Conservation (phyloP, 2,797 vertebrate species). For the Amblyraja radiata region DNA sequence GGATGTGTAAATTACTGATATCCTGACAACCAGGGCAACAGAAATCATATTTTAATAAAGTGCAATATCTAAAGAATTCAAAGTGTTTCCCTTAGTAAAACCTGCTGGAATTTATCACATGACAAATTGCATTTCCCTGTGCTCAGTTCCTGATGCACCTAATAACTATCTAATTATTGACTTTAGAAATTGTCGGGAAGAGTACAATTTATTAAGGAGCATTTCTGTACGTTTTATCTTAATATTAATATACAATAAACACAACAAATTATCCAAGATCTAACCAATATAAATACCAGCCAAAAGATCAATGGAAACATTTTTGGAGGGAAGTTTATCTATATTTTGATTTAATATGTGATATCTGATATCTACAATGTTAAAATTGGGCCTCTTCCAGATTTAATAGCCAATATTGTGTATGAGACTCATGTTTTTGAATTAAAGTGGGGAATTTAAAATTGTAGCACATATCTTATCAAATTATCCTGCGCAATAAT, state of each 20-base stretch:
- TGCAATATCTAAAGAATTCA: neutral
- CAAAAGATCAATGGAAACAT: neutral
- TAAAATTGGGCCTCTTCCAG: neutral
- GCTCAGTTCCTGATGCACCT: neutral
- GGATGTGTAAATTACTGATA: conserved; percentile 24
- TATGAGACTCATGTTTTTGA: neutral
- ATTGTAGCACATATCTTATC: neutral
- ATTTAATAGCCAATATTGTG: neutral
- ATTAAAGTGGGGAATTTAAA: conserved; percentile 5
- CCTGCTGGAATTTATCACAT: neutral
- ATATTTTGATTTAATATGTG: neutral
- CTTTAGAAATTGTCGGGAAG: neutral
- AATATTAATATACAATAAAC: neutral
- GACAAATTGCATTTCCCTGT: neutral
- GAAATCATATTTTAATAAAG: conserved; percentile 19
- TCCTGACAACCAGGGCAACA: neutral
- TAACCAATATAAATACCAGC: conserved; percentile 4
- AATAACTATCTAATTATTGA: neutral
- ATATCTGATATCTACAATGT: neutral
- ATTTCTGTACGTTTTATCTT: neutral
- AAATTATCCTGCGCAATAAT: neutral
- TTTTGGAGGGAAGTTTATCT: neutral
- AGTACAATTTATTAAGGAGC: neutral
- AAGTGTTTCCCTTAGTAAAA: conserved; percentile 12
- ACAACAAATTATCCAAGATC: conserved; percentile 7